Evolutionary conservation across 64 coral and sea anemone genomes (phyloP), one percentile per base, ranked within the genome.

Genomic region (Pocillopora damicornis): DNA sequence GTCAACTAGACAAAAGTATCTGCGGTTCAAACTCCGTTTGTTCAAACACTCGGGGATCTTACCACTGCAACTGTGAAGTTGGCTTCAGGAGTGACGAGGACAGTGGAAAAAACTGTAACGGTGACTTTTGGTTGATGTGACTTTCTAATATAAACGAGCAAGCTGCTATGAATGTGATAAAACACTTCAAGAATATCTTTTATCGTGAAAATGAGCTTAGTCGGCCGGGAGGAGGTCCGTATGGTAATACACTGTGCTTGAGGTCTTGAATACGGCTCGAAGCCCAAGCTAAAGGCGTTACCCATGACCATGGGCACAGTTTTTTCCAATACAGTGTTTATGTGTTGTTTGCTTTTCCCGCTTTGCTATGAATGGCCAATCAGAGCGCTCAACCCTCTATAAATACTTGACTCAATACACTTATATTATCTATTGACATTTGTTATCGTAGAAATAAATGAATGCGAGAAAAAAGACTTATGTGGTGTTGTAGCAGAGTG

Each of bases 21-120:
- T 79, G 77, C n/a, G 77, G 58, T 61, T n/a, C 2, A 58, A 61
- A 79, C 20, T 79, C 77, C 5, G 22, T 34, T 60, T 79, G 77
- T 23, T 14, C 2, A 8, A 79, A 79, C 20, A 2, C 1, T 6
- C 1, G 2, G 58, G 77, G 58, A 60, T 79, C 77, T 10, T 79
- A 60, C 14, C 12, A 4, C 13, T 79, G 77, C 18, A 30, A 61
- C 11, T 79, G 77, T 15, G 13, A 11, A 11, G 17, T 1, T 4
- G 77, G 77, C 22, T 79, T 61, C 57, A 7, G 60, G 38, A 79
- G 77, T 60, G 15, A 58, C 30, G 60, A 13, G 1, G 56, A 30
- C n/a, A 22, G 59, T 60, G 77, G 57, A 26, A 79, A 30, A 22
- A 59, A 61, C 59, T 79, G 77, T 45, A 13, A 4, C 30, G 77